A percentile compares a stretch with the other conserved stretches of the same genome.
Conservation (phyloP, 2,888 invertebrate genomes). For the Sturmia bella region DNA sequence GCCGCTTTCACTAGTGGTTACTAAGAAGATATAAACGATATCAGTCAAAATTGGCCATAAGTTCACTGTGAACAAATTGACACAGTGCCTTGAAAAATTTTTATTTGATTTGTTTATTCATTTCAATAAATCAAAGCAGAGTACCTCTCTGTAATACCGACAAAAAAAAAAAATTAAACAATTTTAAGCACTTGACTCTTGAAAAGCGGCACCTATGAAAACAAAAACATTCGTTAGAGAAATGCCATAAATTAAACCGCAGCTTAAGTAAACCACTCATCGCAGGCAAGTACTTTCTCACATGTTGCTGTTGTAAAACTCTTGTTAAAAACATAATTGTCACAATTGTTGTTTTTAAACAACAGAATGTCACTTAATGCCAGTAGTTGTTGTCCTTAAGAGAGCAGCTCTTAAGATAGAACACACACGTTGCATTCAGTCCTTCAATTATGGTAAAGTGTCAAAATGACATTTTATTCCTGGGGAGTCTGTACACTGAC, state of each 20-base stretch:
- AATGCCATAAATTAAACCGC: slow-evolving; percentile 63
- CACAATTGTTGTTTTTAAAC: slow-evolving; percentile 58
- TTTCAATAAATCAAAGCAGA: slow-evolving; percentile 39
- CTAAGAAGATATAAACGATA: neutral
- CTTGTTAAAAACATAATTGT: slow-evolving; percentile 58
- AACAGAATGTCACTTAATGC: slow-evolving; percentile 41
- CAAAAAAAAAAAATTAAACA: neutral
- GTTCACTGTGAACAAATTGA: slow-evolving; percentile 46
- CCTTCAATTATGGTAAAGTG: slow-evolving; percentile 68
- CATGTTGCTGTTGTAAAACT: slow-evolving; percentile 19
- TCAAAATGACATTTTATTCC: slow-evolving; percentile 71
- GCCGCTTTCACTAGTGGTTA: neutral
- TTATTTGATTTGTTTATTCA: slow-evolving; percentile 47
- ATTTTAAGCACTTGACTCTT: slow-evolving; percentile 59
- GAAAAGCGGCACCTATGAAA: slow-evolving; percentile 66
- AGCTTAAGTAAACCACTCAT: slow-evolving; percentile 30
- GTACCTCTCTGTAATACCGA: slow-evolving; percentile 12
- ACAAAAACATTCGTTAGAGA: slow-evolving; percentile 58
- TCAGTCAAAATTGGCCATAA: slow-evolving; percentile 42
- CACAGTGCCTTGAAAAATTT: too few species aligned
- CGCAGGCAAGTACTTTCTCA: slow-evolving; percentile 1
- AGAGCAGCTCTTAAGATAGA: slow-evolving; percentile 49
- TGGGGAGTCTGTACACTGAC: slow-evolving; percentile 57
- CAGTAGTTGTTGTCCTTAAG: slow-evolving; percentile 31
- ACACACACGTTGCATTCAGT: slow-evolving; percentile 70